A percentile compares a stretch with the other conserved stretches of the same genome.
Evolutionary conservation across 1,140 invertebrate genomes (phyloP).

Genomic region (Diprion similis): DNA sequence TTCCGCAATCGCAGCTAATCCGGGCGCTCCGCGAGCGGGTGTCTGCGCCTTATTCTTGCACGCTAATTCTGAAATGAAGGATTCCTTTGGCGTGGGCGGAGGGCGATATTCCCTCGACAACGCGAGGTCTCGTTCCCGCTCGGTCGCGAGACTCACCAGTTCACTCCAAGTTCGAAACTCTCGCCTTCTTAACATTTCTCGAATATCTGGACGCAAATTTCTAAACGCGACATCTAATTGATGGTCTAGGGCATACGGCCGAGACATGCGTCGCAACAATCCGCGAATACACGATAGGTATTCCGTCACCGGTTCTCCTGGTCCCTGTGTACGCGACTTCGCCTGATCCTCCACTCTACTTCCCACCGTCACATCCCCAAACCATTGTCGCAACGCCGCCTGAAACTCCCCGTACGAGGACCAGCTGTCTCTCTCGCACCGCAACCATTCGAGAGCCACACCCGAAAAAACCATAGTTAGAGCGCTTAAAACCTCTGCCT

Average conservation of each 20-base stretch:
- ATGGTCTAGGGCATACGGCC: not conserved
- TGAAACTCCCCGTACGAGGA: not conserved
- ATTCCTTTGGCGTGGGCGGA: not conserved
- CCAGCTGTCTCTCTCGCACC: not conserved
- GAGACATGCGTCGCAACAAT: not conserved
- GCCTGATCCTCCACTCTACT: not conserved
- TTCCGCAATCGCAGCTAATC: not conserved
- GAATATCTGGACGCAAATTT: conserved; percentile 9
- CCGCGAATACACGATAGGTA: conserved; percentile 15
- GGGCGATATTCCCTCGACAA: not conserved
- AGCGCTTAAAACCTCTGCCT: not conserved
- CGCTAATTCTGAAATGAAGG: not conserved
- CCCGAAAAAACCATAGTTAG: not conserved
- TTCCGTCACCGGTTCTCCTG: not conserved
- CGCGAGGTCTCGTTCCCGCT: not conserved
- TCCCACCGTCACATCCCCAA: not conserved
- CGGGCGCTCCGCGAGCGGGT: not conserved
- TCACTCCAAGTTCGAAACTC: not conserved
- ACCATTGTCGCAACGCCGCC: conserved; percentile 2
- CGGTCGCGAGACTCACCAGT: not conserved
- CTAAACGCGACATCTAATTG: not conserved
- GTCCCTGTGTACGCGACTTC: not conserved
- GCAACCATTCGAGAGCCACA: not conserved
- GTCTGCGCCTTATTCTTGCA: not conserved
- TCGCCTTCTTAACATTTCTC: not conserved